Base-by-base conservation (phyloP, 2,113 vertebrate species). In the Ptychochromis oligacanthus region DNA sequence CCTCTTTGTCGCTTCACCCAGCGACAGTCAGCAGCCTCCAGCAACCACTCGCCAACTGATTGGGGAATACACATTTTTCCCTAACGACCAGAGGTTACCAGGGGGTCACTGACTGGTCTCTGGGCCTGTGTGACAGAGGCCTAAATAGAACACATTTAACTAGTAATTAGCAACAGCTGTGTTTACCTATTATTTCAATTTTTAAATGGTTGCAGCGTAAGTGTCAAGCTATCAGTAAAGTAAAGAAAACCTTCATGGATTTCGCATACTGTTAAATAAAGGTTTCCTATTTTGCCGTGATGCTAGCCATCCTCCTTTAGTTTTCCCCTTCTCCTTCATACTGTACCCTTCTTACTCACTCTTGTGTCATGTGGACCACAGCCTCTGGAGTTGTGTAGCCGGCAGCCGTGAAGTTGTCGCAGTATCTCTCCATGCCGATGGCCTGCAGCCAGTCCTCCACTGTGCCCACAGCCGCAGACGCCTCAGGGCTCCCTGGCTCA, bases 341-440 rank as follows among this genome's bases (percentile, higher is more conserved):
- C 11, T 40, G 18, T 4, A 24, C 4, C 38, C 6, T 15, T 34
- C 5, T 3, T 28, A 98, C 98, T 98, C 96, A 99, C 98, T 98
- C 97, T 95, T 98, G 97, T 90, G 97, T 98, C 97, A 99, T 96
- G 94, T 98, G 97, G 90, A 98, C 97, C 91, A 99, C 97, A 49
- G 97, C 96, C 94, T 99, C 98, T 82, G 98, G 96, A 64, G 95
- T 97, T 91, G 96, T 99, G 91, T 97, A 99, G 84, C 97, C 97
- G 3, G 97, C 97, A 76, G 98, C 97, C 40, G 97, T 97, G 95
- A 99, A 99, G 96, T 99, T 99, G 94, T 99, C 97, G 89, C 96
- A 96, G 96, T 98, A 99, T 93, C 96, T 95, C 86, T 98, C 98
- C 98, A 99, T 99, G 96, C 97, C 97, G 90, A 99, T 98, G 94